A percentile compares a stretch with the other conserved stretches of the same genome.
phyloP scores from a whole-genome alignment of 2,888 invertebrate genomes.

The Conistra vaccinii region DNA sequence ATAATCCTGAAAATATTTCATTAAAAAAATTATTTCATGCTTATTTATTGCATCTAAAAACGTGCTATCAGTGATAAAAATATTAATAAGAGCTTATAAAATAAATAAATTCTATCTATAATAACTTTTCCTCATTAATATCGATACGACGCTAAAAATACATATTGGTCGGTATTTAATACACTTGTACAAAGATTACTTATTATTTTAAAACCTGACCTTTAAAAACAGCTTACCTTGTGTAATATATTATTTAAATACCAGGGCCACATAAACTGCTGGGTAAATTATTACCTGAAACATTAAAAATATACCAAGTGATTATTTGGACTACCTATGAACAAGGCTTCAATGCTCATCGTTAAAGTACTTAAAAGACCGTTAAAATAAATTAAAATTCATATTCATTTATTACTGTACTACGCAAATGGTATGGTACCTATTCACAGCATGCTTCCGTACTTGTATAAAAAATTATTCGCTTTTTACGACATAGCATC shows the following conservation, averaged over 20 bases:
- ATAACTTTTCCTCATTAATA: constrained; percentile 29
- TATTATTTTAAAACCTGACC: constrained; percentile 1
- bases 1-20: too few species aligned
- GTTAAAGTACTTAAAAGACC: too few species aligned
- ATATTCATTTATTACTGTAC: not conserved
- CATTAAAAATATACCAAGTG: not conserved
- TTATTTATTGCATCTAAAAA: not conserved
- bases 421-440: not conserved
- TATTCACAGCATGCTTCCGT: not conserved
- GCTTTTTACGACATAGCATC: not conserved
- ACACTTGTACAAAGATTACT: not conserved
- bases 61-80: constrained; percentile 1
- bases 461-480: not conserved
- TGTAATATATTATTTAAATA: constrained; percentile 7
- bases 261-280: constrained; percentile 22
- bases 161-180: not conserved
- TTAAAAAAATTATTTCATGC: not conserved
- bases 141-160: not conserved
- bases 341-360: not conserved
- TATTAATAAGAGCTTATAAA: constrained; percentile 5
- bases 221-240: constrained; percentile 2
- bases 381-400: not conserved
- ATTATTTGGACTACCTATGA: not conserved
- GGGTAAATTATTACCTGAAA: not conserved
- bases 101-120: not conserved